These are phyloP conservation scores for Sebastes minor DNA, from an alignment of 2,797 vertebrate genomes.

Conservation along the genomic window DNA sequence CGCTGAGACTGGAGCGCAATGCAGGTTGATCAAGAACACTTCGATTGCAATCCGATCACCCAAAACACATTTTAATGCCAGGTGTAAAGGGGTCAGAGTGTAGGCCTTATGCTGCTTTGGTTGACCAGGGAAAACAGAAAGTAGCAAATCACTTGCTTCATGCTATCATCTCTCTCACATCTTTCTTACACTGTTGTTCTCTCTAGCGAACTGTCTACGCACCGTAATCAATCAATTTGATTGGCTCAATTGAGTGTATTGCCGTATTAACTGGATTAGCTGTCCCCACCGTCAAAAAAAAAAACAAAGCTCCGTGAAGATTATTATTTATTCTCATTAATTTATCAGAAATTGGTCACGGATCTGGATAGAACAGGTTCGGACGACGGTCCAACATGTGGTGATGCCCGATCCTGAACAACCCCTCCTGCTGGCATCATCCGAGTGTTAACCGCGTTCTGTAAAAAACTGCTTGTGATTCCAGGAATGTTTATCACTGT, in stretches of 20 bases:
- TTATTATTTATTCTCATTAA: background rate
- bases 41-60: too few relatives aligned
- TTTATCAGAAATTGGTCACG: background rate
- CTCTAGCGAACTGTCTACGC: background rate
- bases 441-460: background rate
- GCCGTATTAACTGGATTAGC: background rate
- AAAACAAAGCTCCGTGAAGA: background rate
- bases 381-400: background rate
- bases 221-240: background rate
- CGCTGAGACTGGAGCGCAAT: too few relatives aligned
- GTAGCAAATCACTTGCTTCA: too few relatives aligned
- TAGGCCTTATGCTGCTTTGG: too few relatives aligned
- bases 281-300: background rate
- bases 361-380: background rate
- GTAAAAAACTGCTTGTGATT: constrained; percentile 33
- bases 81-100: too few relatives aligned
- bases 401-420: background rate
- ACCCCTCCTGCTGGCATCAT: background rate
- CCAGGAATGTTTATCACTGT: constrained; percentile 50
- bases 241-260: background rate
- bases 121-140: too few relatives aligned
- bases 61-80: too few relatives aligned
- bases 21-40: too few relatives aligned
- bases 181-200: too few relatives aligned
- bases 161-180: too few relatives aligned